These are phyloP conservation scores for Bursaphelenchus okinawaensis DNA, from an alignment of 2,888 invertebrate species.

Conservation along the genomic window DNA sequence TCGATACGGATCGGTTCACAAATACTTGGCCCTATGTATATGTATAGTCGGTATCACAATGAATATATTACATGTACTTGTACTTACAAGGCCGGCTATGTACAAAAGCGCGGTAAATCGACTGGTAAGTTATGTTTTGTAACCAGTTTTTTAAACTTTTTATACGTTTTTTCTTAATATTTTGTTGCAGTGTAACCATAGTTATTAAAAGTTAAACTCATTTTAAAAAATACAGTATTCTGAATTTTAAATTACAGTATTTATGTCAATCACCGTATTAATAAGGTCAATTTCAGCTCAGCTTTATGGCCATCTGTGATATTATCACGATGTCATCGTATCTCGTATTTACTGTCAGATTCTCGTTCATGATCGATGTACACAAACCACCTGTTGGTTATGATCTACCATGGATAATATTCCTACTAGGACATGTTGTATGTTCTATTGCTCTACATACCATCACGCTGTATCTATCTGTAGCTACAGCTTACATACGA, in stretches of 20 bases:
- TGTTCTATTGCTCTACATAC: conserved; percentile 52
- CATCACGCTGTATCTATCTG: conserved; percentile 49
- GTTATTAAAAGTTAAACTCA: too few relatives aligned
- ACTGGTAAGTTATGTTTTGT: conserved; percentile 19
- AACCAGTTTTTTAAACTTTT: too few relatives aligned
- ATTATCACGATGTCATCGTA: conserved; percentile 53
- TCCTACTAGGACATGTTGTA: conserved; percentile 21
- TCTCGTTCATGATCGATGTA: conserved; percentile 33
- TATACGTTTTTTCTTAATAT: too few relatives aligned
- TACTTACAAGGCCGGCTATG: conserved; percentile 38
- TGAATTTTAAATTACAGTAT: too few relatives aligned
- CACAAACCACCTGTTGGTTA: conserved; percentile 34
- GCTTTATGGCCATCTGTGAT: conserved; percentile 51
- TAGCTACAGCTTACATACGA: conserved; percentile 51
- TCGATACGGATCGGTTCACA: conserved; percentile 28
- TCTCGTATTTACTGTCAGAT: conserved; percentile 46
- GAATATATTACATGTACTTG: conserved; percentile 36
- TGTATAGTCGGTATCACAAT: conserved; percentile 36
- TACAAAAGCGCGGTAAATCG: conserved; percentile 40
- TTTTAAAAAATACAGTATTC: too few relatives aligned
- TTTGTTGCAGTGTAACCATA: too few relatives aligned
- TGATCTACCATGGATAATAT: conserved; percentile 33
- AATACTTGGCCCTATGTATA: conserved; percentile 29
- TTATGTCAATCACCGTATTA: too few relatives aligned
- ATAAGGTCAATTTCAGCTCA: conserved; percentile 24